phyloP scores from a whole-genome alignment of 2,797 vertebrate genomes.

The Microctenopoma stevenorrisi region DNA sequence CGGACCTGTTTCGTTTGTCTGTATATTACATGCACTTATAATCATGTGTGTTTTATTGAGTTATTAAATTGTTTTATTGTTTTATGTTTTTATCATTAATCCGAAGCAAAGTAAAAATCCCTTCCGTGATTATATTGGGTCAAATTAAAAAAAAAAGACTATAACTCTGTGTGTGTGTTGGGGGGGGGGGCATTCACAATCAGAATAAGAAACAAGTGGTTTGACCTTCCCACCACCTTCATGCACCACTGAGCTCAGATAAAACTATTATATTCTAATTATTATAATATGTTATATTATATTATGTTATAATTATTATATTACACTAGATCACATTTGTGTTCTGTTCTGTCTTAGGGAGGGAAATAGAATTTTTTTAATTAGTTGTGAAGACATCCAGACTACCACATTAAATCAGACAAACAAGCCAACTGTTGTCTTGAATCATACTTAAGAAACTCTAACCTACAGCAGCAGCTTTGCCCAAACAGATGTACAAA shows the following conservation, averaged over 20 bases:
- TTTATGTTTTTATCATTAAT: slow-evolving; percentile 42
- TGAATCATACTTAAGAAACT: not conserved
- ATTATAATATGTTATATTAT: slow-evolving; percentile 30
- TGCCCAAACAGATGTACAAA: not conserved
- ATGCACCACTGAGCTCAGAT: slow-evolving; percentile 15
- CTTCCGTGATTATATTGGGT: slow-evolving; percentile 34
- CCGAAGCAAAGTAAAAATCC: slow-evolving; percentile 19
- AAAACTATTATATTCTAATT: slow-evolving; percentile 1
- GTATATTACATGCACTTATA: not conserved
- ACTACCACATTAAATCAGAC: slow-evolving; percentile 13
- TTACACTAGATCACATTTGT: slow-evolving; percentile 29
- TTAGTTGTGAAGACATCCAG: slow-evolving; percentile 41
- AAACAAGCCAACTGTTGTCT: not conserved
- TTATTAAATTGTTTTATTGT: slow-evolving; percentile 43
- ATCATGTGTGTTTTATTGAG: slow-evolving; percentile 12
- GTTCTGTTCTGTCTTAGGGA: slow-evolving; percentile 29
- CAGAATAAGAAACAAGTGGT: slow-evolving; percentile 23
- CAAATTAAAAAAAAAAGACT: slow-evolving; percentile 31
- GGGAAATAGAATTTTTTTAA: slow-evolving; percentile 37
- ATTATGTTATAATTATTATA: slow-evolving; percentile 23
- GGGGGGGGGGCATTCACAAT: slow-evolving; percentile 7
- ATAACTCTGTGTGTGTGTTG: slow-evolving; percentile 2
- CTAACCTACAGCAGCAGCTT: not conserved
- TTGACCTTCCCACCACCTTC: slow-evolving; percentile 13
- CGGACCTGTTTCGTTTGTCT: slow-evolving; percentile 9